Evolutionary conservation across 2,113 vertebrate species (phyloP), one percentile per base, ranked within the genome.

Genomic region (Syngnathus scovelli): DNA sequence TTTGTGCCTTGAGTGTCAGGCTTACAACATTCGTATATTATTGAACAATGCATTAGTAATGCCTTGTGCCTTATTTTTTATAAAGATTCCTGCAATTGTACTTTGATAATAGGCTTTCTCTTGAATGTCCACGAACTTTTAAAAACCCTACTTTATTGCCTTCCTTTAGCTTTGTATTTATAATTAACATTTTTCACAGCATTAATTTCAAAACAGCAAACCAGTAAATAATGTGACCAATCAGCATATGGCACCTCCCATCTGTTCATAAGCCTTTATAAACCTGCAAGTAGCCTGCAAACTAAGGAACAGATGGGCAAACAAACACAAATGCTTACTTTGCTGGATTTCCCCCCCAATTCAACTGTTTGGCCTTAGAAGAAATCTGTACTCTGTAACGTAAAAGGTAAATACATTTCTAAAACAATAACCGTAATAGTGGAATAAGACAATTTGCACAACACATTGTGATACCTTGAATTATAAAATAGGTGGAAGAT

Each of bases 281-380:
- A 58, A 58, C 13, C 55, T 56, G 21, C 23, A 56, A 27, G 54
- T 27, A 27, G 54, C 12, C 54, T 36, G 55, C 27, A 16, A 33
- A 55, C 52, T 27, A 13, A 58, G 33, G 55, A 58, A 58, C 27
- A 58, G 55, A 36, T 56, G 27, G 54, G 36, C 54, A 56, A 56
- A 58, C 23, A 58, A 15, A 56, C 23, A 33, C n/a, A 21, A 16
- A 33, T 15, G 15, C 55, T 36, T 13, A 58, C 27, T 33, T 58
- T 58, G 55, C 15, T 58, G 55, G 23, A 58, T 56, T 16, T 2
- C 27, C 27, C 27, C 27, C 27, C 27, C 27, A 12, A 18, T 48
- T 33, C 3, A 7, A 56, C 1, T 15, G 27, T 7, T 33, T 27
- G 13, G 55, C 6, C 27, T 58, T 36, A 13, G 5, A 58, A 15